Base-by-base conservation (phyloP, 2,888 invertebrate species). In the Drosophila greeni region DNA sequence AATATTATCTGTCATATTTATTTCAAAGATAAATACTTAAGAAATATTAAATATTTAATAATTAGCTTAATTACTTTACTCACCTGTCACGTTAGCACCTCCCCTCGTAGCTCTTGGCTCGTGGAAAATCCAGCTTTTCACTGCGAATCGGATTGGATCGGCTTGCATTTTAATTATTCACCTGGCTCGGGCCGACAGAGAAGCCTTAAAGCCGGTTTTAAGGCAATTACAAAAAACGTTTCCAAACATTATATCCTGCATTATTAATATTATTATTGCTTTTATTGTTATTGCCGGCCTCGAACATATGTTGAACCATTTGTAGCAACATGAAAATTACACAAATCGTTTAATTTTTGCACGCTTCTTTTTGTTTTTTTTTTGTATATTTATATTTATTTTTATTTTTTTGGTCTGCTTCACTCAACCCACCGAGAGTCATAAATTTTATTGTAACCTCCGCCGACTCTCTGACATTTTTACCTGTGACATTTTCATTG, bases 271-370 rank as follows among this genome's bases (percentile, higher is more conserved):
- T 61, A 66, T 75, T 60, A 67, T 67, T 73, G 57, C 54, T 58
- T 54, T 62, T 66, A 58, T 64, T 67, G 48, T 69, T 66, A 52
- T 67, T 69, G 61, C 64, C 71, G 54, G 64, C 57, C 69, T 69
- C 60, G 78, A 82, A 84, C 84, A 84, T 81, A 82, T 84, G 80
- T 84, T 62, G 60, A 37, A 67, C 71, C 81, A 82, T 80, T 82
- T 80, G 83, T 80, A 77, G 58, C 78, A 80, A 82, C 85, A 83
- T 70, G 83, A 75, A 83, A 83, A 84, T 80, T 84, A 80, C 84
- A 84, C 84, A 80, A 80, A 80, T 82, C 79, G 80, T 80, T 80
- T 84, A 84, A 82, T 84, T 84, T 82, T 80, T 84, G 84, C 69
- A 40, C 61, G 59, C 51, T 66, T 67, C 20, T 56, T 49, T 54